Base-by-base conservation (phyloP, 1,140 invertebrate species). In the Chironomus tepperi region DNA sequence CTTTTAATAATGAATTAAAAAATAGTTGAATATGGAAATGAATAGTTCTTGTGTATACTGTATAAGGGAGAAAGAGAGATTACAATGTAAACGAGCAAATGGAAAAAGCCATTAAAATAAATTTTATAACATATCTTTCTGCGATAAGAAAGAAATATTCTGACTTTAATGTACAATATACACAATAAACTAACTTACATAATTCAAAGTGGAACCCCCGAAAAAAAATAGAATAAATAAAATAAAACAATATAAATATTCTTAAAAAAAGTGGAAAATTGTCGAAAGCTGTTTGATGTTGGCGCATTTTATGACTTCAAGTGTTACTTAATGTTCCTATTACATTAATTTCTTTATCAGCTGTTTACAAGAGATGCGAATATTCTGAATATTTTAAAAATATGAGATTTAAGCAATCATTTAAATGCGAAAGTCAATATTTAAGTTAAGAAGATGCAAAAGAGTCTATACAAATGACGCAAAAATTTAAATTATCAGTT, bases 71-170 rank as follows among this genome's bases (percentile, higher is more conserved):
- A 34, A 34, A 34, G 24, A 34, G 24, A 34, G 43, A 10, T 67
- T 67, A 12, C 15, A 16, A 18, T 67, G 10, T 18, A 70, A 70
- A 18, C 9, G 65, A 70, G 65, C 47, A 57, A 57, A 57, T 70
- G 65, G 65, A 70, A 70, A 70, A 70, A 70, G 65, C 65, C 65
- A 70, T 70, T 70, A 70, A 70, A 70, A 70, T 70, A 70, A 70
- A 70, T 70, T 70, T 21, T 21, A 70, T 70, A 70, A 57, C 47
- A 57, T 57, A 57, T 57, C 47, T 57, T 47, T 9, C n/a, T n/a
- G 47, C 47, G 47, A 57, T 57, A 57, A 57, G 47, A 15, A 57
- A 57, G n/a, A 57, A 12, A 57, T 57, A 34, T 57, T 57, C 47
- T 57, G 47, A n/a, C 47, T 57, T 15, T 57, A 57, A 57, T 57